Base-by-base conservation (phyloP, 2,888 invertebrate species). In the Yponomeuta malinellus region DNA sequence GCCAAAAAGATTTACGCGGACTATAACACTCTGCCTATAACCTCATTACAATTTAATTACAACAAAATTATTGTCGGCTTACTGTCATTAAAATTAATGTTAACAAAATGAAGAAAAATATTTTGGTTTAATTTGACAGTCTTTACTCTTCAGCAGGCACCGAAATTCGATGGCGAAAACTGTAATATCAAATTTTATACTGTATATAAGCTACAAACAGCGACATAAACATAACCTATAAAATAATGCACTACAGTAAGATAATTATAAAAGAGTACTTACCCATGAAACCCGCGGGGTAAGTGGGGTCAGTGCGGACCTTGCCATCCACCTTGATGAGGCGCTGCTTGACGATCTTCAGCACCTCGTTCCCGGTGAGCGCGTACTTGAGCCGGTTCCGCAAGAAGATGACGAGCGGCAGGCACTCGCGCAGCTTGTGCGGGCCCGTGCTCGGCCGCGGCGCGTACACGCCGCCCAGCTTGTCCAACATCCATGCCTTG, bases 401-500 rank as follows among this genome's bases (percentile, higher is more conserved):
- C 74, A 99, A 94, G 93, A 99, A 99, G 81, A 99, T 96, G 74
- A 98, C 96, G 76, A 99, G 93, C 48, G 99, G 99, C 77, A 99
- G 93, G 72, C 98, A 99, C 92, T 99, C 99, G 79, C 99, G 95
- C 78, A 99, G 93, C 90, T 98, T 99, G 94, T 99, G 99, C 73
- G 99, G 99, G 72, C 99, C 99, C 76, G 98, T 96, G 85, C 97
- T 97, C 74, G 99, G 99, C 82, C 98, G 96, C 75, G 99, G 99
- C 78, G 99, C 99, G 87, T 98, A 99, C 73, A 97, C 98, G 85
- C 99, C 99, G 76, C 98, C 98, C 81, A 99, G 93, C 93, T 99
- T 99, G 94, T 99, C 99, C 95, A 99, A 95, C 99, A 99, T 99
- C 99, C 99, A 99, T 96, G 99, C 98, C 93, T 98, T 99, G 12